Percentiles rank a stretch among this genome's conserved stretches.
phyloP scores from a whole-genome alignment of 2,888 invertebrate species.

The Acanthoscelides obtectus region DNA sequence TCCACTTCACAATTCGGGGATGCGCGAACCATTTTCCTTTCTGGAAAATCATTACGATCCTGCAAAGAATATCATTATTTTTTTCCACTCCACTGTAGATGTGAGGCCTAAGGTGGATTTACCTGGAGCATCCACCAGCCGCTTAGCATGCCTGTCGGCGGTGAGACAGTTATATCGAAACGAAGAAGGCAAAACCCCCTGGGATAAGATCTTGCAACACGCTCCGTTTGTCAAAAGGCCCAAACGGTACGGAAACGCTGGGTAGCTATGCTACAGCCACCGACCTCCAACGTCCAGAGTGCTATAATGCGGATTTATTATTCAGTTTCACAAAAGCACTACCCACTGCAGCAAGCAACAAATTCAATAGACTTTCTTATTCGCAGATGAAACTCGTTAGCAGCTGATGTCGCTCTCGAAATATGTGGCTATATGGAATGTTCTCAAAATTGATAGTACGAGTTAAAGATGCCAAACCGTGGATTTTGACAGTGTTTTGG shows the following conservation, averaged over 20 bases:
- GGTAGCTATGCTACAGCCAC: background rate
- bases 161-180: background rate
- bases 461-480: too few relatives aligned
- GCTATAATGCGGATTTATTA: too few relatives aligned
- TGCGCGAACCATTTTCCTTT: background rate
- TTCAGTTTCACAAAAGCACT: too few relatives aligned
- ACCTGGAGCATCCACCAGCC: background rate
- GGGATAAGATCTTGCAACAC: background rate
- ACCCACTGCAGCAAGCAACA: too few relatives aligned
- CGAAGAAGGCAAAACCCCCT: background rate
- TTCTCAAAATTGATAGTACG: too few relatives aligned
- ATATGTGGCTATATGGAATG: too few relatives aligned
- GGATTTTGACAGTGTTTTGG: too few relatives aligned
- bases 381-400: too few relatives aligned
- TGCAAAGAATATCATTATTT: background rate
- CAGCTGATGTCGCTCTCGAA: too few relatives aligned
- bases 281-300: background rate
- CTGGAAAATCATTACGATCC: background rate
- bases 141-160: background rate
- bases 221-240: background rate
- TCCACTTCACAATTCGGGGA: background rate
- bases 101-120: background rate
- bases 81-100: background rate
- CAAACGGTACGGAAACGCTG: background rate
- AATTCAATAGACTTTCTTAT: too few relatives aligned